Percentiles rank a stretch among this genome's conserved stretches.
Conservation (phyloP, 2,113 vertebrate species). For the Alligator mississippiensis region DNA sequence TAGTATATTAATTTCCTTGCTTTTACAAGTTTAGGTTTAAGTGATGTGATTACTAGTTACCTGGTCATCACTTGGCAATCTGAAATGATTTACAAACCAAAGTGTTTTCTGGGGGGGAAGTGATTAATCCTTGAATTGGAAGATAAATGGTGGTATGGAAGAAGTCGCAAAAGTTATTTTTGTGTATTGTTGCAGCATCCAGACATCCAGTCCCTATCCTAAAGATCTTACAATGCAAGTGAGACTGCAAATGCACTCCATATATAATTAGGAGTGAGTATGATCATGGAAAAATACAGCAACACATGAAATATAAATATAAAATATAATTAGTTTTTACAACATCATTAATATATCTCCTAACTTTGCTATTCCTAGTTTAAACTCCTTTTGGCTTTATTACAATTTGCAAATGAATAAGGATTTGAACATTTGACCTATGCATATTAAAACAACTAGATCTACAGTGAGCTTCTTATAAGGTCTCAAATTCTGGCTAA, state of each 20-base stretch:
- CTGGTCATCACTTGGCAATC: accelerated
- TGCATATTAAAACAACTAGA: not conserved
- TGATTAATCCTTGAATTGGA: not conserved
- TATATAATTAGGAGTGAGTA: not conserved
- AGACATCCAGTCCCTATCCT: accelerated
- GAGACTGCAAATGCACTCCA: not conserved
- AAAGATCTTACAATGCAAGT: not conserved
- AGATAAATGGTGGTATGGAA: not conserved
- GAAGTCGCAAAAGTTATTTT: not conserved
- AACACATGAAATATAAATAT: no score
- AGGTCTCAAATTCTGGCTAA: not conserved
- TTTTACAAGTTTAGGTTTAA: not conserved
- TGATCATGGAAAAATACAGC: no score
- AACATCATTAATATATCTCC: not conserved
- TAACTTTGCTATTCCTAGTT: not conserved
- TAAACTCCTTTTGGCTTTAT: not conserved
- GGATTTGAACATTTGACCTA: not conserved
- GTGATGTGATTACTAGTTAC: not conserved
- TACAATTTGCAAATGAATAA: not conserved
- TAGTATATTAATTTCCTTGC: not conserved
- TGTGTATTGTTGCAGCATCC: not conserved
- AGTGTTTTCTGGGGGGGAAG: not conserved
- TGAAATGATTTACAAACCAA: not conserved
- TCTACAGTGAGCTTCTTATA: not conserved
- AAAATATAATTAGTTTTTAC: not conserved